phyloP scores from a whole-genome alignment of 1,140 invertebrate species.

The Pollicipes pollicipes region DNA sequence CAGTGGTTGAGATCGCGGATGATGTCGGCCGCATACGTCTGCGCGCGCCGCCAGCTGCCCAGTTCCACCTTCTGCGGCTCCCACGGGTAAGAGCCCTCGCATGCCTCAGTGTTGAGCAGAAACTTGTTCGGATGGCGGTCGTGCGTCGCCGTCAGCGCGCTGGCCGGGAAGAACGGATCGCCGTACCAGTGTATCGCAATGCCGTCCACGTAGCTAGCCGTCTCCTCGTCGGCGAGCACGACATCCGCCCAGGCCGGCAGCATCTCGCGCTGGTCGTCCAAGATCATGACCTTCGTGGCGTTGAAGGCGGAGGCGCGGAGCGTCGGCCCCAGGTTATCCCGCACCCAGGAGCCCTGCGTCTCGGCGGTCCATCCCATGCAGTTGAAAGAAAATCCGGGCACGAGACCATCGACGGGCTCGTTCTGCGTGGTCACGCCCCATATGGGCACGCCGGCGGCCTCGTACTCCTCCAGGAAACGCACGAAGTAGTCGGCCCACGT shows the following conservation, averaged over 20 bases:
- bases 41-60: constrained; percentile 53
- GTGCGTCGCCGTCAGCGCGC: constrained; percentile 35
- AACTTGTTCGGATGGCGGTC: constrained; percentile 46
- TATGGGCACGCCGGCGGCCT: constrained; percentile 31
- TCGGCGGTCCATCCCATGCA: constrained; percentile 51
- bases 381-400: constrained; percentile 40
- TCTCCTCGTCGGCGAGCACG: constrained; percentile 30
- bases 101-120: constrained; percentile 57
- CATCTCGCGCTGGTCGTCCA: constrained; percentile 48
- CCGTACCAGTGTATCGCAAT: constrained; percentile 62
- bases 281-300: constrained; percentile 35
- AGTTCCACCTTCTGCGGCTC: constrained; percentile 31
- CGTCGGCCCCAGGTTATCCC: constrained; percentile 44
- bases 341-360: constrained; percentile 32
- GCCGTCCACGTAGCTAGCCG: constrained; percentile 52
- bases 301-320: constrained; percentile 36
- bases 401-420: constrained; percentile 33
- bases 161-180: constrained; percentile 36
- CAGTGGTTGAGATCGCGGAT: constrained; percentile 38
- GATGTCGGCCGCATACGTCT: constrained; percentile 47
- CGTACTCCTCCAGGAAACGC: constrained; percentile 41
- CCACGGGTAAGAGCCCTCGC: constrained; percentile 27
- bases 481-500: constrained; percentile 62
- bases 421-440: constrained; percentile 45
- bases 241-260: constrained; percentile 41